Percentiles rank a stretch among this genome's conserved stretches.
phyloP scores from a whole-genome alignment of 2,113 vertebrate genomes.

The Apodemus speciosus region DNA sequence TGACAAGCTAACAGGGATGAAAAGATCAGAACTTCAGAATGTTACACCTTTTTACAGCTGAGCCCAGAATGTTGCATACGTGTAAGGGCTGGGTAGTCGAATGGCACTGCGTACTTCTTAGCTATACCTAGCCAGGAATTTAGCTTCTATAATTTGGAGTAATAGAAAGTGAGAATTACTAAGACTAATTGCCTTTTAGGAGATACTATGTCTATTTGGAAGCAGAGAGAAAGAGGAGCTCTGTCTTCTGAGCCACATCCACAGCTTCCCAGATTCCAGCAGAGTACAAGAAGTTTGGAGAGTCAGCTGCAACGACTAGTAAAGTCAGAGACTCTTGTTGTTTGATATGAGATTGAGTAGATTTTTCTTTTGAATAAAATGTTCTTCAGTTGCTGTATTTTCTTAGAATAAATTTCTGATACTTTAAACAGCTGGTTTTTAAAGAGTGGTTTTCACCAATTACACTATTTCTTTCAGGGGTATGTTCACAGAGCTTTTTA shows the following conservation, averaged over 20 bases:
- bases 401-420: not conserved
- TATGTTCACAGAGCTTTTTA: not conserved
- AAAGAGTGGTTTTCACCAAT: not conserved
- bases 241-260: not conserved
- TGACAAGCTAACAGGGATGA: not conserved
- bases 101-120: not conserved
- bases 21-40: not conserved
- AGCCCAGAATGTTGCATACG: not conserved
- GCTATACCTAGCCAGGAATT: not conserved
- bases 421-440: not conserved
- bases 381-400: not conserved
- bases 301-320: not conserved
- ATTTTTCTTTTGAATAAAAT: conserved; percentile 31
- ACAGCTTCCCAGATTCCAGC: not conserved
- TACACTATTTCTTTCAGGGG: not conserved
- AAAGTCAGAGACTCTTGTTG: not conserved
- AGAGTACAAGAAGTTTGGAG: not conserved
- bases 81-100: not conserved
- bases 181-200: not conserved
- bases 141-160: not conserved
- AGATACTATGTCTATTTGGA: not conserved
- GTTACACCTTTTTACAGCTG: not conserved
- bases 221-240: not conserved
- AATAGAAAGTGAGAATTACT: not conserved
- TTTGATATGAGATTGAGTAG: not conserved